Evolutionary conservation across 2,797 vertebrate species (phyloP).

Genomic region (Arctocebus calabarensis): DNA sequence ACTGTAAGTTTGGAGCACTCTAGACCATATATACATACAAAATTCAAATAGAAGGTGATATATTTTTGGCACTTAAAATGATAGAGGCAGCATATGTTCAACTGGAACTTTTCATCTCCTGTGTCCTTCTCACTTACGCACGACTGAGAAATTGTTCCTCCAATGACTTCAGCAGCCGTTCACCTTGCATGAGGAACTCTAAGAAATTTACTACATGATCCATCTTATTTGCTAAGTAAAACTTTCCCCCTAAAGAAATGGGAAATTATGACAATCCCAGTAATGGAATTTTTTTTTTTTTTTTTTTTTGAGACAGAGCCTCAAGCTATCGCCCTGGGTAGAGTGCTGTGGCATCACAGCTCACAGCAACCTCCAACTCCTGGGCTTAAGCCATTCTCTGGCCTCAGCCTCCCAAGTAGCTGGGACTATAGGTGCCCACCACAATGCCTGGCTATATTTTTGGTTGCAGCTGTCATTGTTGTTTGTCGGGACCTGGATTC

Average conservation of each 20-base stretch:
- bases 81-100: not conserved
- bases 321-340: too few species aligned
- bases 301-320: too few species aligned
- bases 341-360: too few species aligned
- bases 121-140: not conserved
- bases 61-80: not conserved
- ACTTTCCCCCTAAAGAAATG: not conserved
- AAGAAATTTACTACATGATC: not conserved
- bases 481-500: too few species aligned
- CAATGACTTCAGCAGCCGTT: not conserved
- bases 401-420: too few species aligned
- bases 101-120: not conserved
- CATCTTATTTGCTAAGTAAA: constrained; percentile 41
- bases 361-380: too few species aligned
- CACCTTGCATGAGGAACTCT: not conserved
- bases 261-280: not conserved
- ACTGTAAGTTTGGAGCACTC: not conserved
- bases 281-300: not conserved
- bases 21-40: not conserved
- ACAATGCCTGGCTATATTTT: too few species aligned
- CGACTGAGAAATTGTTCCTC: not conserved
- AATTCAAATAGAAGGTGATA: not conserved
- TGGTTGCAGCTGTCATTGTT: too few species aligned
- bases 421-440: too few species aligned
- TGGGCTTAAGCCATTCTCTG: too few species aligned